phyloP scores from a whole-genome alignment of 2,113 vertebrate genomes.

The Mixornis gularis region DNA sequence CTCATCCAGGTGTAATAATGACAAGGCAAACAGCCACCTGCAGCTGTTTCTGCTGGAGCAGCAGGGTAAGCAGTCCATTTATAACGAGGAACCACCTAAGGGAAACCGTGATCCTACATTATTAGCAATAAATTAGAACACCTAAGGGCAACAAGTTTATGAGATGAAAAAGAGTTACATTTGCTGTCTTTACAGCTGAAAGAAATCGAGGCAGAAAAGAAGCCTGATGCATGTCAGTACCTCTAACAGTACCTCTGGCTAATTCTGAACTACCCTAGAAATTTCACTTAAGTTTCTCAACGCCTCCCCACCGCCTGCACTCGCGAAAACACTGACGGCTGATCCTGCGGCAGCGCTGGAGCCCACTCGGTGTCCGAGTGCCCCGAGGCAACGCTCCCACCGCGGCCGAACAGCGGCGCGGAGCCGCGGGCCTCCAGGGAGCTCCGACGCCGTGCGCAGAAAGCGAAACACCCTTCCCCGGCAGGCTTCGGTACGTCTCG shows the following conservation, averaged over 20 bases:
- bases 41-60: neutral
- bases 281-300: neutral
- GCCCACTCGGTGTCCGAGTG: neutral
- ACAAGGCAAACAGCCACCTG: neutral
- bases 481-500: neutral
- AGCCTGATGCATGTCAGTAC: rapidly evolving
- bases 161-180: neutral
- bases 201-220: neutral
- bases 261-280: neutral
- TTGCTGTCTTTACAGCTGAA: neutral
- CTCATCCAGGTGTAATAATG: neutral
- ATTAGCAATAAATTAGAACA: neutral
- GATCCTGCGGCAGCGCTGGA: rapidly evolving
- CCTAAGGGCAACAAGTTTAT: neutral
- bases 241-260: neutral
- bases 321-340: neutral
- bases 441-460: rapidly evolving
- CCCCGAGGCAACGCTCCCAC: rapidly evolving
- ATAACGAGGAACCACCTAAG: neutral
- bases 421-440: neutral
- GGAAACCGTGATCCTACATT: neutral
- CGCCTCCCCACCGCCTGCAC: neutral
- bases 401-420: neutral
- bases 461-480: neutral
- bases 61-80: neutral